Percentiles rank a stretch among this genome's conserved stretches.
These are phyloP conservation scores for Pseudonaja textilis DNA, from an alignment of 2,113 vertebrate species.

Conservation along the genomic window DNA sequence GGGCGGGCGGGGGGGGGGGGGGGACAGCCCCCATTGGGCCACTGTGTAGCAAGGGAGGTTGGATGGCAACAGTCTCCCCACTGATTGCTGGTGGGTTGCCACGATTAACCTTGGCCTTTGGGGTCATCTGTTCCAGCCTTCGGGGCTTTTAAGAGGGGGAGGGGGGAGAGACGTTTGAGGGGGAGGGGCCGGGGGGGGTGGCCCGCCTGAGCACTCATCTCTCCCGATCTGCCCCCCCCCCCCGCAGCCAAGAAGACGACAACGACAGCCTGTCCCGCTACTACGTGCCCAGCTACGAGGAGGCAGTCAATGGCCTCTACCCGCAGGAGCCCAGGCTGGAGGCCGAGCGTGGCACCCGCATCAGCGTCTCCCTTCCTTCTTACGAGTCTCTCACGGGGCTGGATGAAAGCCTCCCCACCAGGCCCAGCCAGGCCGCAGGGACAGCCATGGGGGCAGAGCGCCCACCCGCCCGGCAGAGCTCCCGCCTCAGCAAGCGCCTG, in stretches of 20 bases:
- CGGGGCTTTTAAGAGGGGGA: neutral
- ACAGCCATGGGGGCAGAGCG: neutral
- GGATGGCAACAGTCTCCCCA: no score
- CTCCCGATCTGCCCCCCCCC: neutral
- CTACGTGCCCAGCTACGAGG: conserved; percentile 90
- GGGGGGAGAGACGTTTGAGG: neutral
- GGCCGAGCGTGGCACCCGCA: conserved; percentile 64
- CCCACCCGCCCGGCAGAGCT: conserved; percentile 55
- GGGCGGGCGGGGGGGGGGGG: neutral
- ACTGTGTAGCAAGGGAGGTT: neutral
- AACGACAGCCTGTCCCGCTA: conserved; percentile 58
- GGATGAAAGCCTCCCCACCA: neutral
- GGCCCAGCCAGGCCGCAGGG: neutral
- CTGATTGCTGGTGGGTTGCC: neutral
- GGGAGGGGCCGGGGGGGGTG: neutral
- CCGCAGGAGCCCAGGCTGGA: conserved; percentile 28
- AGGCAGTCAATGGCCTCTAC: conserved; percentile 81
- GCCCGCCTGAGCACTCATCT: neutral
- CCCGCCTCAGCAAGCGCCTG: conserved; percentile 75
- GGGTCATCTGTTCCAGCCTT: neutral
- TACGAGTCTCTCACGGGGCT: conserved; percentile 87
- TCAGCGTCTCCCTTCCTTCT: conserved; percentile 85
- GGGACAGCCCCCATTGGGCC: neutral
- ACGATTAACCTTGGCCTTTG: neutral
- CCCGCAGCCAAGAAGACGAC: conserved; percentile 67